phyloP scores from a whole-genome alignment of 2,888 invertebrate genomes.

The Caenorhabditis imperialis region DNA sequence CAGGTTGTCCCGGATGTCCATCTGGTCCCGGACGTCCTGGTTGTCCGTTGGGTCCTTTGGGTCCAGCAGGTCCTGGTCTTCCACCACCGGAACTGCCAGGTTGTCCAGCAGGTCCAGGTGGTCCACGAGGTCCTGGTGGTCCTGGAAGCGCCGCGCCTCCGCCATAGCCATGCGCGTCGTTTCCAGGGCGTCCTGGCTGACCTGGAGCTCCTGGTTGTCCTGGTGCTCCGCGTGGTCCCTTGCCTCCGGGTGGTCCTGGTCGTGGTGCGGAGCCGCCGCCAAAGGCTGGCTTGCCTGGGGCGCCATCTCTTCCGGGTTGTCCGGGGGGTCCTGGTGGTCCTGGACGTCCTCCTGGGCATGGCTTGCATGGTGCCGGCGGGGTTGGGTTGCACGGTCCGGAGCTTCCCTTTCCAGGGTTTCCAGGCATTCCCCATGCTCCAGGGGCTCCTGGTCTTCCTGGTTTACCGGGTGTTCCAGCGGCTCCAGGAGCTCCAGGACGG shows the following conservation, averaged over 20 bases:
- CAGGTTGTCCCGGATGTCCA: constrained; percentile 45
- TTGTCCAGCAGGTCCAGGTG: constrained; percentile 53
- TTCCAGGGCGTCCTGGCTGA: constrained; percentile 46
- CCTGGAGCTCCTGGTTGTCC: constrained; percentile 51
- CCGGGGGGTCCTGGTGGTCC: constrained; percentile 57
- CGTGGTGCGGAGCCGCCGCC: constrained; percentile 31
- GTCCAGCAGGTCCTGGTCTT: constrained; percentile 51
- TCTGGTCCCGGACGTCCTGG: constrained; percentile 51
- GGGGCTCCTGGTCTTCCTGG: constrained; percentile 71
- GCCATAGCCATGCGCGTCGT: constrained; percentile 53
- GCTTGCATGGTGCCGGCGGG: constrained; percentile 74
- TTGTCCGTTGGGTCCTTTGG: constrained; percentile 53
- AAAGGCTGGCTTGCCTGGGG: constrained; percentile 55
- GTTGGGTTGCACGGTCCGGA: constrained; percentile 62
- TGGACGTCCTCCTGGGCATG: constrained; percentile 65
- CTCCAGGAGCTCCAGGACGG: constrained; percentile 69
- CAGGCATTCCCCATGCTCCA: constrained; percentile 71
- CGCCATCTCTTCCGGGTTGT: constrained; percentile 55
- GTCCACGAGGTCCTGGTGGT: constrained; percentile 54
- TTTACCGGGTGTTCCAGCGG: constrained; percentile 65
- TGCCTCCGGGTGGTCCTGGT: constrained; percentile 54
- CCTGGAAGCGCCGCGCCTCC: constrained; percentile 58
- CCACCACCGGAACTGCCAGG: constrained; percentile 51
- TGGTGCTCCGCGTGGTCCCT: constrained; percentile 46
- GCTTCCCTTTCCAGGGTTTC: constrained; percentile 67